Base-by-base conservation (phyloP, 2,113 vertebrate species). In the Brachirus orientalis region DNA sequence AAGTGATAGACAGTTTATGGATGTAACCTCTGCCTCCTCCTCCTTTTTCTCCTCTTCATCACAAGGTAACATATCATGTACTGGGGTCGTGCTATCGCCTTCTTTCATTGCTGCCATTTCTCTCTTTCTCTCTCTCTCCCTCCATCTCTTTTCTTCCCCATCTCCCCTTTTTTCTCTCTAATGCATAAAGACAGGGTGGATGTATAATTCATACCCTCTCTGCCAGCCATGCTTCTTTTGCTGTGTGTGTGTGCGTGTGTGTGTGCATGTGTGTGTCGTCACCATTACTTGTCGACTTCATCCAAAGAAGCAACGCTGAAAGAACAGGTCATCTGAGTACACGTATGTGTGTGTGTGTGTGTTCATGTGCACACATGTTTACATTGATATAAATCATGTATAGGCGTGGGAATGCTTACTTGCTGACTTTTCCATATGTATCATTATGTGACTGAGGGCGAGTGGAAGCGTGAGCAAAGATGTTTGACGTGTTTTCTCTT, bases 191-290 rank as follows among this genome's bases (percentile, higher is more conserved):
- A 90, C 88, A 87, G 83, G 78, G 38, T 43, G 76, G 80, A 91
- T 90, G 82, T 90, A 90, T 90, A 90, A 91, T 91, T 90, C 89
- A 90, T 90, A 61, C 63, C 58, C 74, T 74, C 79, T 87, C 85
- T 85, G 75, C 87, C 77, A 83, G 77, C 63, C 66, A 14, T 33
- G 53, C 76, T 77, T 52, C 56, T 84, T 66, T 83, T 10, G 47
- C 37, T 52, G 65, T 82, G 69, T 58, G 57, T 65, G 63, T 70
- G 36, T 62, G 83, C 18, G 62, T 48, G 65, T 65, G 69, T 65
- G 20, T n/a, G 14, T 33, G 50, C 14, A 20, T n/a, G 8, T 53
- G 51, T 36, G 33, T 36, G 51, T 17, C 16, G 52, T 50, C 63
- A 45, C 58, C 63, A 56, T 72, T 73, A 75, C 79, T 69, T 51